These are phyloP conservation scores for Eugnorisma glareosa DNA, from an alignment of 2,888 invertebrate genomes.

Conservation along the genomic window DNA sequence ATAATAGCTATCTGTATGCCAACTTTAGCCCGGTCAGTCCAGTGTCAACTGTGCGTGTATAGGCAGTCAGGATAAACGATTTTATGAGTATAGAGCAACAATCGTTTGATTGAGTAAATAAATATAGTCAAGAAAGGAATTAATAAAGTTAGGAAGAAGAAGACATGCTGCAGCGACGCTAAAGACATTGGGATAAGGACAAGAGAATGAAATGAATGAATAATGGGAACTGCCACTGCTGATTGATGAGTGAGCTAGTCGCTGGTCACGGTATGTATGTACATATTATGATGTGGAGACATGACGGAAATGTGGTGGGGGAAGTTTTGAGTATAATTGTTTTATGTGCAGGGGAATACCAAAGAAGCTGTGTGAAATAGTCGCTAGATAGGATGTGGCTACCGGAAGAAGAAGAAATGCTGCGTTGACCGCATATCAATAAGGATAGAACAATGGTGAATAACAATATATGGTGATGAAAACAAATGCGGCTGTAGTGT, in stretches of 20 bases:
- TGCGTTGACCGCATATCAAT: background rate
- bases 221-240: background rate
- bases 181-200: background rate
- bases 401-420: background rate
- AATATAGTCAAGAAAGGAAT: background rate
- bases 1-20: background rate
- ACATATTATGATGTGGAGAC: no score
- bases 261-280: no score
- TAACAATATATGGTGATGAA: no score
- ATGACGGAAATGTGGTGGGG: no score
- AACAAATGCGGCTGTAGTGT: background rate
- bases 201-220: background rate
- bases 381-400: no score
- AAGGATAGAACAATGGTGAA: background rate
- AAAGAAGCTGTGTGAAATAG: no score
- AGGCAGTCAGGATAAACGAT: background rate
- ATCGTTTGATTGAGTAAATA: background rate
- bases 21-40: background rate
- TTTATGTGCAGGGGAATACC: no score
- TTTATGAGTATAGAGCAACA: background rate
- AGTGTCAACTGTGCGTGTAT: background rate
- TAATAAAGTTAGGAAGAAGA: background rate
- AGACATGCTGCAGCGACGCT: background rate
- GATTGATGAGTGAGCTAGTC: no score
- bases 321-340: no score